Evolutionary conservation across 2,888 invertebrate species (phyloP).

Genomic region (Amiota minor): DNA sequence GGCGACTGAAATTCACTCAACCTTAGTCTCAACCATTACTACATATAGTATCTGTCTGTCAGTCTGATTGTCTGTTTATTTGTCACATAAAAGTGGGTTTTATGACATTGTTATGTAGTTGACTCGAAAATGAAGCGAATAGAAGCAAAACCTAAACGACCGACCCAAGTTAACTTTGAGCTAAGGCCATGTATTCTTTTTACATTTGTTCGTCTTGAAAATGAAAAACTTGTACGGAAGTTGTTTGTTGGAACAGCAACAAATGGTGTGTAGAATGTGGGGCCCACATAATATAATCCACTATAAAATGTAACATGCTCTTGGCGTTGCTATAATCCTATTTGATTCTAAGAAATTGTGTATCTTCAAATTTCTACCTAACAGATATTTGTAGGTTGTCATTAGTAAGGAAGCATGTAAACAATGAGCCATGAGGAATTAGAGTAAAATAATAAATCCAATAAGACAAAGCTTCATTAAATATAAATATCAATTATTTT

Average conservation of each 20-base stretch:
- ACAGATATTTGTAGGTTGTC: neutral
- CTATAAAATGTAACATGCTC: neutral
- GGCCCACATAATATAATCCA: neutral
- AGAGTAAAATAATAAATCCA: slow-evolving; percentile 37
- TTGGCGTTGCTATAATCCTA: slow-evolving; percentile 10
- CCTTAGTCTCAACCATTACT: neutral
- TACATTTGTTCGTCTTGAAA: neutral
- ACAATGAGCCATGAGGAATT: slow-evolving; percentile 2
- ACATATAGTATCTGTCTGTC: slow-evolving; percentile 17
- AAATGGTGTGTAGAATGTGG: neutral
- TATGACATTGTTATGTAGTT: slow-evolving; percentile 25
- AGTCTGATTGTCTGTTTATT: slow-evolving; percentile 14
- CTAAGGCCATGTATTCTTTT: slow-evolving; percentile 1
- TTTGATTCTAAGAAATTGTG: neutral
- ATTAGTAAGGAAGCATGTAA: neutral
- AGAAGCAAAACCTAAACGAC: neutral
- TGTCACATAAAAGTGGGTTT: slow-evolving; percentile 21
- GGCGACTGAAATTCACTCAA: neutral
- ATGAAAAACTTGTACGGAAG: slow-evolving; percentile 22
- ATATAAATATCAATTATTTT: slow-evolving; percentile 45
- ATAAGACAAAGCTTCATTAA: slow-evolving; percentile 51
- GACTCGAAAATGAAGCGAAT: slow-evolving; percentile 13
- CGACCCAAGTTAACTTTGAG: neutral
- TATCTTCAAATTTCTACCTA: neutral
- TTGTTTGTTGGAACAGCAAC: neutral